Evolutionary conservation across 2,113 vertebrate genomes (phyloP).

Genomic region (Seriola quinqueradiata): DNA sequence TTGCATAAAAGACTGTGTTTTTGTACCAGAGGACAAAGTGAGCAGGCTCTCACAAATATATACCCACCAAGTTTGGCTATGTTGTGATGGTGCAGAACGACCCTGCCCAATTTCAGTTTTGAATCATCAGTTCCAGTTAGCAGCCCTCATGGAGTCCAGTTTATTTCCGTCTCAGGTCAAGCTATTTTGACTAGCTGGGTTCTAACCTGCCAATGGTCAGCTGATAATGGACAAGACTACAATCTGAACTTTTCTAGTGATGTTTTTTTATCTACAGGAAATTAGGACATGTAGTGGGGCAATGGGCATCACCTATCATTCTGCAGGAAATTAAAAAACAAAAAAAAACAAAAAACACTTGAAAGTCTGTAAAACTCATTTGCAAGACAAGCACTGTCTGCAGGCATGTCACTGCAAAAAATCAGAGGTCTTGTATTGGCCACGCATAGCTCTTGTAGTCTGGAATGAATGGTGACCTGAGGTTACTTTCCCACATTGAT

Average conservation of each 20-base stretch:
- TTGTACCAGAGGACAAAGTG: not conserved
- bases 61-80: too few species aligned
- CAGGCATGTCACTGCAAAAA: conserved; percentile 31
- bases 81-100: too few species aligned
- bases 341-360: not conserved
- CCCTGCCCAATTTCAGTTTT: too few species aligned
- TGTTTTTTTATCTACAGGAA: conserved; percentile 43
- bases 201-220: not conserved
- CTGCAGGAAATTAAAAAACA: conserved; percentile 34
- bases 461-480: conserved; percentile 58
- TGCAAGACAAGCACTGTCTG: conserved; percentile 58
- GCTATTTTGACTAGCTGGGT: not conserved
- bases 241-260: not conserved
- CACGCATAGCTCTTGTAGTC: conserved; percentile 38
- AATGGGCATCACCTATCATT: conserved; percentile 17
- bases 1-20: not conserved
- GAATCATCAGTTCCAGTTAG: not conserved
- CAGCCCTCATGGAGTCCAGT: not conserved
- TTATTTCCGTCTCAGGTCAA: not conserved
- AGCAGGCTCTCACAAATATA: not conserved
- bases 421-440: conserved; percentile 17
- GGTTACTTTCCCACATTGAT: conserved; percentile 46
- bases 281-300: conserved; percentile 16
- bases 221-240: not conserved
- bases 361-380: conserved; percentile 57